A percentile compares a stretch with the other conserved stretches of the same genome.
These are phyloP conservation scores for Entomobrya proxima DNA, from an alignment of 2,888 invertebrate genomes.

Conservation along the genomic window DNA sequence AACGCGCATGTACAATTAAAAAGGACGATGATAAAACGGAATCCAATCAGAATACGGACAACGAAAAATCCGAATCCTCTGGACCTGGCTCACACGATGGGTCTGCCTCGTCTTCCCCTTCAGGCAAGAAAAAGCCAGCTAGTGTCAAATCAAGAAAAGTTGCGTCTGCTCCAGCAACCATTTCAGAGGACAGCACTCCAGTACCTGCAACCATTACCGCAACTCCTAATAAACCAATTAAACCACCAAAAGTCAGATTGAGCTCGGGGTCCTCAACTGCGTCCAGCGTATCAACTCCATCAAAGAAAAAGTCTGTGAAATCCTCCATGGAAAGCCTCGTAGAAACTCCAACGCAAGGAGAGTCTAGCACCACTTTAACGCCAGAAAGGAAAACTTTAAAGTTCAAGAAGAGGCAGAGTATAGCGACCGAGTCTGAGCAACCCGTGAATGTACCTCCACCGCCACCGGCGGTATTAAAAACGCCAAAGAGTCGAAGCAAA, in stretches of 20 bases:
- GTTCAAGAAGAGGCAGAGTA: conserved; percentile 21
- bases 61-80: conserved; percentile 52
- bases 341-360: conserved; percentile 1
- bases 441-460: not conserved
- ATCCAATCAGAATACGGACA: conserved; percentile 28
- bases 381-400: conserved; percentile 42
- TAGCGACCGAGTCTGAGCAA: not conserved
- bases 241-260: conserved; percentile 59
- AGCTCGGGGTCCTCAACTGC: conserved; percentile 32
- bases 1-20: conserved; percentile 78
- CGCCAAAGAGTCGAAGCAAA: conserved; percentile 41
- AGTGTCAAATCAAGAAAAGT: conserved; percentile 73
- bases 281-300: conserved; percentile 15
- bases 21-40: conserved; percentile 70
- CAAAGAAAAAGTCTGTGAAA: conserved; percentile 22
- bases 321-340: conserved; percentile 9
- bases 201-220: conserved; percentile 41
- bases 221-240: conserved; percentile 40
- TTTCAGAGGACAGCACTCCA: conserved; percentile 65
- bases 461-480: not conserved
- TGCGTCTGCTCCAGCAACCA: conserved; percentile 72
- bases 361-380: too few relatives aligned
- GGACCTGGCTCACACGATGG: conserved; percentile 58
- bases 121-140: conserved; percentile 67
- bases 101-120: not conserved